These are phyloP conservation scores for Candidula unifasciata DNA, from an alignment of 2,888 invertebrate genomes.

Conservation along the genomic window DNA sequence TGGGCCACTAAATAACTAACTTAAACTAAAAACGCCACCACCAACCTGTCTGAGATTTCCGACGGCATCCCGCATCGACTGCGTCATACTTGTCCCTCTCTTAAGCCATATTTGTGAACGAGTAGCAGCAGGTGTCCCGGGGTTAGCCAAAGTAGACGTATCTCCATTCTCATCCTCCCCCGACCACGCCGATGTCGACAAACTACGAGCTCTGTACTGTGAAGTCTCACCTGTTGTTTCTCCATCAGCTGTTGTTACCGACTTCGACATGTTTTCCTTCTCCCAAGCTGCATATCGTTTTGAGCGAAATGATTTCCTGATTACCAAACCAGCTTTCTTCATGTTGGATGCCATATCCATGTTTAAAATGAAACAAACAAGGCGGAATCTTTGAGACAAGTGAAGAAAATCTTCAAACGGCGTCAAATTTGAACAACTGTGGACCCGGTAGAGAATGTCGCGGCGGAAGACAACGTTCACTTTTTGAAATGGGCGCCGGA, in stretches of 20 bases:
- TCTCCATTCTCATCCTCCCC: not conserved
- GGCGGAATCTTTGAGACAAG: too few species aligned
- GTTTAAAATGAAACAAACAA: not conserved
- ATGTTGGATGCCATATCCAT: slow-evolving; percentile 14
- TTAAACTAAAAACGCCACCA: too few species aligned
- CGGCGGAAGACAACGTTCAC: too few species aligned
- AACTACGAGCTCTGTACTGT: not conserved
- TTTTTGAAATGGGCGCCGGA: too few species aligned
- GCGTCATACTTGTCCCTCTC: slow-evolving; percentile 28
- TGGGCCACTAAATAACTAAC: too few species aligned
- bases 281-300: not conserved
- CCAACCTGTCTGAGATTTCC: slow-evolving; percentile 69
- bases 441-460: too few species aligned
- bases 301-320: slow-evolving; percentile 37
- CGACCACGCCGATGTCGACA: not conserved
- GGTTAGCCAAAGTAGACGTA: not conserved
- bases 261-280: not conserved
- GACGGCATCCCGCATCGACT: slow-evolving; percentile 70
- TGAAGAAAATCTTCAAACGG: too few species aligned
- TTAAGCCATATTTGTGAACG: not conserved
- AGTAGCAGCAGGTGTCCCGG: not conserved
- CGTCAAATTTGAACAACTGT: too few species aligned
- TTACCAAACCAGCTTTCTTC: slow-evolving; percentile 15
- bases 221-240: too few species aligned
- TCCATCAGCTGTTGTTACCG: not conserved